Conservation (phyloP, 2,797 vertebrate species). For the Sparidentex hasta region DNA sequence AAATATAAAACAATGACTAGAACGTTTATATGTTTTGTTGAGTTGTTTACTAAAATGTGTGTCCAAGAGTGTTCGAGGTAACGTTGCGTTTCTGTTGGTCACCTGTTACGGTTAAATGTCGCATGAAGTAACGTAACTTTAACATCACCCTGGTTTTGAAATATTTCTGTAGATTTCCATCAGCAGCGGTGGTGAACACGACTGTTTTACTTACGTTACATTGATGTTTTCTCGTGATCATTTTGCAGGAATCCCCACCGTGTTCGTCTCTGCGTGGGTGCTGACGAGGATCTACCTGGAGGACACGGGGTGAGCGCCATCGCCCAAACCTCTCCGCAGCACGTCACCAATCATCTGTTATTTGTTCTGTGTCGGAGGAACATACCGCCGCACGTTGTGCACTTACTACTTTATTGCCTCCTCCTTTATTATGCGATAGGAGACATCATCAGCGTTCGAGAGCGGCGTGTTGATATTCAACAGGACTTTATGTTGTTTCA, state of each 20-base stretch:
- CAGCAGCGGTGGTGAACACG: too few species aligned
- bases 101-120: too few species aligned
- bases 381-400: rapidly evolving
- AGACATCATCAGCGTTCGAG: not conserved
- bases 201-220: not conserved
- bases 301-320: conserved; percentile 88
- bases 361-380: not conserved
- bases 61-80: too few species aligned
- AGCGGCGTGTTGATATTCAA: not conserved
- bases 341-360: not conserved
- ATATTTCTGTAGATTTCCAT: too few species aligned
- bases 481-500: not conserved
- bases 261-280: conserved; percentile 90
- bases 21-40: too few species aligned
- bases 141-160: too few species aligned
- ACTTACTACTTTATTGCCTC: not conserved
- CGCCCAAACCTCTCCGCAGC: not conserved
- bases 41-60: too few species aligned
- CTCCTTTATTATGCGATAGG: not conserved
- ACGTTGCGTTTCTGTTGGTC: too few species aligned
- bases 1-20: too few species aligned
- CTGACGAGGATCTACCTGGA: conserved; percentile 89
- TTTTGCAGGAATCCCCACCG: conserved; percentile 88
- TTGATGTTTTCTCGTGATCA: not conserved
- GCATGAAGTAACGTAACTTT: too few species aligned